Evolutionary conservation across 2,797 vertebrate species (phyloP).

Genomic region (Tadarida brasiliensis): DNA sequence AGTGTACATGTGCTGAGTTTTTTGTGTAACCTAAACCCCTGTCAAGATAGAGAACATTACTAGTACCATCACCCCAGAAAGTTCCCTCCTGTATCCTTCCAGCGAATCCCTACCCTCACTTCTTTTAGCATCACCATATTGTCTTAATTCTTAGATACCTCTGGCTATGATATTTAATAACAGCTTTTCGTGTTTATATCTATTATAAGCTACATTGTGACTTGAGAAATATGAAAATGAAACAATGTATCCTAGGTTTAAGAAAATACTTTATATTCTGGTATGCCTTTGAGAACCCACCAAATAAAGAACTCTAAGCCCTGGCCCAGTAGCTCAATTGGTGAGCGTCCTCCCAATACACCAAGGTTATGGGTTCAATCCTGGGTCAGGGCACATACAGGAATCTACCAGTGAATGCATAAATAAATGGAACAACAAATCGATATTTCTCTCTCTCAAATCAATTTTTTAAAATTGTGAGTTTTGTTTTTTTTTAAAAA

Average conservation of each 20-base stretch:
- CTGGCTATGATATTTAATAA: conserved; percentile 47
- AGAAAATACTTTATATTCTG: not conserved
- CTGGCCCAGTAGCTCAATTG: too few relatives aligned
- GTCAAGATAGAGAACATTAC: not conserved
- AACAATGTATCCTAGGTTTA: conserved; percentile 6
- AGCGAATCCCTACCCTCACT: not conserved
- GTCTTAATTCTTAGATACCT: not conserved
- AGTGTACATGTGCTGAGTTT: not conserved
- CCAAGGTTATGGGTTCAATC: too few relatives aligned
- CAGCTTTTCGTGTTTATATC: not conserved
- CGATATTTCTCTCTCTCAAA: too few relatives aligned
- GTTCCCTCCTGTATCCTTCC: not conserved
- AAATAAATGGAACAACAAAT: too few relatives aligned
- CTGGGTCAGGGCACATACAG: too few relatives aligned
- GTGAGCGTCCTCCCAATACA: too few relatives aligned
- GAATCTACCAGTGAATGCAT: too few relatives aligned
- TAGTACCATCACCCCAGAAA: not conserved
- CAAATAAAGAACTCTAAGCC: not conserved
- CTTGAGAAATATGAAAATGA: conserved; percentile 33
- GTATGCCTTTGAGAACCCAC: not conserved
- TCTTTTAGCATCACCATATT: not conserved
- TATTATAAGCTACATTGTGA: conserved; percentile 33
- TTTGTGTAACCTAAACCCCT: not conserved
- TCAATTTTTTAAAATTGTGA: too few relatives aligned
- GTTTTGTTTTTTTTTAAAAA: too few relatives aligned